phyloP scores from a whole-genome alignment of 2,113 vertebrate genomes.

The Alaudala cheleensis region DNA sequence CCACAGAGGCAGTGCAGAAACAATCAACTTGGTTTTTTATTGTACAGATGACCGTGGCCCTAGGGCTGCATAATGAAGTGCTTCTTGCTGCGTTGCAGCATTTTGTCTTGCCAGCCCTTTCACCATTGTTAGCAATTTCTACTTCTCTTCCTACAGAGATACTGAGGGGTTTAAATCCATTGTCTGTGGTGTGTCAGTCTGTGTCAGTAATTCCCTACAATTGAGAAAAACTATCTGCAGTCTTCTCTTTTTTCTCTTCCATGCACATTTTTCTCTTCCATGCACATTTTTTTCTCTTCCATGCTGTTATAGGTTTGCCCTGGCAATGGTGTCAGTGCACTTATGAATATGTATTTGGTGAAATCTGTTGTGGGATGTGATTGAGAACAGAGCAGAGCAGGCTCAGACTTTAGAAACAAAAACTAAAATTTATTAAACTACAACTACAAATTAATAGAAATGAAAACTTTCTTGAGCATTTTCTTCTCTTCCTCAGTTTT shows the following conservation, averaged over 20 bases:
- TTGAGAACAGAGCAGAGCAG: too few species aligned
- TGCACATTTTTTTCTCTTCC: too few species aligned
- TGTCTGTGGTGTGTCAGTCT: background rate
- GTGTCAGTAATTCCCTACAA: background rate
- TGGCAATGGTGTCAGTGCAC: too few species aligned
- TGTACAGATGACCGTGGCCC: background rate
- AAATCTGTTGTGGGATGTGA: too few species aligned
- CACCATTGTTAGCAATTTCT: background rate
- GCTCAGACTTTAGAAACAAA: too few species aligned
- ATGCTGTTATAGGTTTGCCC: too few species aligned
- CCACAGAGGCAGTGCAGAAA: background rate
- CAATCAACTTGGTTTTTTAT: fast-evolving
- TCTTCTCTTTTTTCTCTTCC: background rate
- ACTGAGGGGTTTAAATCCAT: background rate
- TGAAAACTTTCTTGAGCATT: too few species aligned
- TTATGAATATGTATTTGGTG: too few species aligned
- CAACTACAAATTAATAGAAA: too few species aligned
- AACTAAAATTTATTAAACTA: too few species aligned
- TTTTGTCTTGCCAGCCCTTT: background rate
- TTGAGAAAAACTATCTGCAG: background rate
- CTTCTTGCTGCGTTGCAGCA: background rate
- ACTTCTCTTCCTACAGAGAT: background rate
- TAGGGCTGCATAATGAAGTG: background rate
- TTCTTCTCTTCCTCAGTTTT: too few species aligned
- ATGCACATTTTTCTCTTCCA: too few species aligned